Evolutionary conservation across 2,797 vertebrate genomes (phyloP).

Genomic region (Sylvia borin): DNA sequence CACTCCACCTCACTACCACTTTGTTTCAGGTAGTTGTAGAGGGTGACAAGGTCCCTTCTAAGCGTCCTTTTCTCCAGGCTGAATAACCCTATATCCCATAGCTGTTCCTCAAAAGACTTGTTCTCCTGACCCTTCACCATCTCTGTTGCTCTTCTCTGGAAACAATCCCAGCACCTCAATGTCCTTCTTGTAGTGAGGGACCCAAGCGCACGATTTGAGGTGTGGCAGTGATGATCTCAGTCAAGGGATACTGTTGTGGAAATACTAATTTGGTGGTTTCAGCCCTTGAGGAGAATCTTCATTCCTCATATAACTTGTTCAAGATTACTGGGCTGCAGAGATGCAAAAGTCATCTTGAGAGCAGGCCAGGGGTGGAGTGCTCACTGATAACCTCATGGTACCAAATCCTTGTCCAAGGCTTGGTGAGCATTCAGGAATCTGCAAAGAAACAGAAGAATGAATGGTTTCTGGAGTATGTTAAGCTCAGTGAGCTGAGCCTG

Average conservation of each 20-base stretch:
- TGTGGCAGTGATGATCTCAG: not conserved
- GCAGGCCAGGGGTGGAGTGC: not conserved
- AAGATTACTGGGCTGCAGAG: not conserved
- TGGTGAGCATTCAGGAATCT: not conserved
- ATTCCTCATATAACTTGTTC: conserved; percentile 10
- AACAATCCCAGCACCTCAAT: not conserved
- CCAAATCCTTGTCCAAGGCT: not conserved
- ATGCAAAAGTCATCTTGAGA: not conserved
- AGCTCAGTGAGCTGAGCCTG: not conserved
- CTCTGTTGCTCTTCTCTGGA: not conserved
- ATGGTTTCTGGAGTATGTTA: conserved; percentile 24
- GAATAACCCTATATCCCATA: not conserved
- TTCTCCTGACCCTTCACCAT: not conserved
- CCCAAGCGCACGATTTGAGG: not conserved
- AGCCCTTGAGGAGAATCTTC: conserved; percentile 29
- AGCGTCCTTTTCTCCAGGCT: not conserved
- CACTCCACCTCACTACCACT: not conserved
- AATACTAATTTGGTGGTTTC: conserved; percentile 10
- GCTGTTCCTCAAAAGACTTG: not conserved
- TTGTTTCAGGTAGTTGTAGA: not conserved
- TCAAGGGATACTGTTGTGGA: not conserved
- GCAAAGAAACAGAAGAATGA: not conserved
- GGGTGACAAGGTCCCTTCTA: not conserved
- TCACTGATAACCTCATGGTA: conserved; percentile 5
- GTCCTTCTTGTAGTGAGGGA: not conserved